Percentiles rank a stretch among this genome's conserved stretches.
phyloP scores from a whole-genome alignment of 2,113 vertebrate species.

The Megalops atlanticus region DNA sequence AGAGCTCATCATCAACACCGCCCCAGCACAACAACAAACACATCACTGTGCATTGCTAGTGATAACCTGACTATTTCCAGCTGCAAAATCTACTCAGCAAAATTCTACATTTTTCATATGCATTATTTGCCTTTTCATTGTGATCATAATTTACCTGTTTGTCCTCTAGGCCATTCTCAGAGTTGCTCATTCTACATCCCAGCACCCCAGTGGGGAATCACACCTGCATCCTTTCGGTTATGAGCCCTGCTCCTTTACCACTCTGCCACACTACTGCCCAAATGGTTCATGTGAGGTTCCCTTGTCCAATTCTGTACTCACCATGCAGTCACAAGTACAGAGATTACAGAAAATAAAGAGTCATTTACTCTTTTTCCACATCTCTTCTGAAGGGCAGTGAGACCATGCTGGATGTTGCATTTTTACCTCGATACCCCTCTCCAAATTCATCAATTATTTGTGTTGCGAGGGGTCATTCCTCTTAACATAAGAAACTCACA shows the following conservation, averaged over 20 bases:
- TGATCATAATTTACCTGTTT: neutral
- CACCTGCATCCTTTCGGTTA: too few relatives aligned
- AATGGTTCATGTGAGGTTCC: neutral
- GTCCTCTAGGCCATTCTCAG: neutral
- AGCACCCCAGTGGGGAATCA: too few relatives aligned
- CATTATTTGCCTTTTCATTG: neutral
- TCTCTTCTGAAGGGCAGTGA: too few relatives aligned
- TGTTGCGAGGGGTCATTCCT: neutral
- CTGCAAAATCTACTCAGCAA: neutral
- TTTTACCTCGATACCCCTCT: neutral
- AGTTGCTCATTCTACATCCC: neutral
- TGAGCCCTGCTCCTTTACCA: too few relatives aligned
- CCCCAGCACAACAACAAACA: neutral
- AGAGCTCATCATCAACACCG: neutral
- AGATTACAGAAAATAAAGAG: too few relatives aligned
- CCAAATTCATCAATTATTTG: neutral
- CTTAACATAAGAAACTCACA: too few relatives aligned
- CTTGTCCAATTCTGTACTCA: neutral
- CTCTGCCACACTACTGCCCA: too few relatives aligned
- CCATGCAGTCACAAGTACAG: neutral
- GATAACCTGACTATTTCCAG: neutral
- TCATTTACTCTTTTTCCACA: too few relatives aligned
- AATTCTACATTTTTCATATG: too few relatives aligned
- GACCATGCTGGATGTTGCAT: neutral
- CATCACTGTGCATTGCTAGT: neutral